Evolutionary conservation across 2,113 vertebrate species (phyloP).

Genomic region (Cinclus cinclus): DNA sequence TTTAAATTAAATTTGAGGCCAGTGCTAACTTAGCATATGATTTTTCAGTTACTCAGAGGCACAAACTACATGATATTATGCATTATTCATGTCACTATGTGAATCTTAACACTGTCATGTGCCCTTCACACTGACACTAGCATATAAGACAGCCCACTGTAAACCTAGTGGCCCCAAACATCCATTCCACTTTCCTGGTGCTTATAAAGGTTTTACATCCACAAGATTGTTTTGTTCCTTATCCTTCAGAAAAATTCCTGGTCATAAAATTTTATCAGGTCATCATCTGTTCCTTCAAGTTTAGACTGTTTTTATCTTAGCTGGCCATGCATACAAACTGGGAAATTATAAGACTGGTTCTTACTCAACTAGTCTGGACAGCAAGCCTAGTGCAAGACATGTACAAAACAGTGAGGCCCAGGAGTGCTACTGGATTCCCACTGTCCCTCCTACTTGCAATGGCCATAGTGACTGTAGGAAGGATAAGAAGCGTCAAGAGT

Average conservation of each 20-base stretch:
- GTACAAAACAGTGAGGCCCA: not conserved
- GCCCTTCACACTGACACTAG: not conserved
- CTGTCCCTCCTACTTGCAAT: not conserved
- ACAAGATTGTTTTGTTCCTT: not conserved
- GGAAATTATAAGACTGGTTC: not conserved
- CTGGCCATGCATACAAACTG: not conserved
- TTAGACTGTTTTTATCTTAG: not conserved
- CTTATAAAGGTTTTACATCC: not conserved
- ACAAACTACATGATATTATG: not conserved
- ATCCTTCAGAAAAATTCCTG: not conserved
- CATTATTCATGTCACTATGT: not conserved
- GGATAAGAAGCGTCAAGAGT: not conserved
- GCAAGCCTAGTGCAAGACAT: not conserved
- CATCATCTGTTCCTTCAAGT: not conserved
- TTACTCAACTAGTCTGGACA: not conserved
- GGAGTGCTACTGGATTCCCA: not conserved
- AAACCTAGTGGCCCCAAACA: not conserved
- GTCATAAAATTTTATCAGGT: not conserved
- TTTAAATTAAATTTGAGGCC: conserved; percentile 2
- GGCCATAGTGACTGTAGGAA: not conserved
- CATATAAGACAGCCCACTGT: not conserved
- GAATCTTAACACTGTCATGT: not conserved
- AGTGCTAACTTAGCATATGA: not conserved
- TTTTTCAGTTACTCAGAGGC: conserved; percentile 10
- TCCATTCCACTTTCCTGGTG: not conserved